Evolutionary conservation across 2,113 vertebrate genomes (phyloP).

Genomic region (Psophia crepitans): DNA sequence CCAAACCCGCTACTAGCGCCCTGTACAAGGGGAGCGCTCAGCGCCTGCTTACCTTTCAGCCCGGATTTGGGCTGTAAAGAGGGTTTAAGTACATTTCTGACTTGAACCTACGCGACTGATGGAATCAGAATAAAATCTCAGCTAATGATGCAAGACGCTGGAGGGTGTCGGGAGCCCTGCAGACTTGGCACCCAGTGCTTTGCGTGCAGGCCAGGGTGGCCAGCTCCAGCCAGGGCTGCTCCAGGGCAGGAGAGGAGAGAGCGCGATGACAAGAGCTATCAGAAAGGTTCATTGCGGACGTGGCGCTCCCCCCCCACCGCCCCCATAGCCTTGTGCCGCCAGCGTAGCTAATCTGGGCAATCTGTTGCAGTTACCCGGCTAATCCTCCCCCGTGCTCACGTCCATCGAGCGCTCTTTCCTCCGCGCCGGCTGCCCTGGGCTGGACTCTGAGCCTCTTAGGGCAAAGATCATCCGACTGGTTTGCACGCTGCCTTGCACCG

Average conservation of each 20-base stretch:
- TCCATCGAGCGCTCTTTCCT: background rate
- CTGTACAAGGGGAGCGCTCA: background rate
- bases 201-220: background rate
- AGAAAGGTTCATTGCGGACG: fast-evolving
- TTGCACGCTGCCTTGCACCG: background rate
- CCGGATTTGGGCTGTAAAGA: background rate
- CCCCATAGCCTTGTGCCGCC: background rate
- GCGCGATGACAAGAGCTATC: background rate
- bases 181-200: background rate
- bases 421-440: background rate
- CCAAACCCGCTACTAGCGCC: background rate
- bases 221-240: background rate
- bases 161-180: background rate
- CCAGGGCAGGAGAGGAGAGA: background rate
- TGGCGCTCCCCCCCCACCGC: background rate
- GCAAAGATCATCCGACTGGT: background rate
- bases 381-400: background rate
- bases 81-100: background rate
- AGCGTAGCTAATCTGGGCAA: background rate
- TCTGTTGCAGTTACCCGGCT: background rate
- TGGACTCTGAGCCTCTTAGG: background rate
- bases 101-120: background rate
- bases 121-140: background rate
- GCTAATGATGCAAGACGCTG: background rate
- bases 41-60: background rate